phyloP scores from a whole-genome alignment of 2,797 vertebrate species.

The Gymnoscopelus microlampas region DNA sequence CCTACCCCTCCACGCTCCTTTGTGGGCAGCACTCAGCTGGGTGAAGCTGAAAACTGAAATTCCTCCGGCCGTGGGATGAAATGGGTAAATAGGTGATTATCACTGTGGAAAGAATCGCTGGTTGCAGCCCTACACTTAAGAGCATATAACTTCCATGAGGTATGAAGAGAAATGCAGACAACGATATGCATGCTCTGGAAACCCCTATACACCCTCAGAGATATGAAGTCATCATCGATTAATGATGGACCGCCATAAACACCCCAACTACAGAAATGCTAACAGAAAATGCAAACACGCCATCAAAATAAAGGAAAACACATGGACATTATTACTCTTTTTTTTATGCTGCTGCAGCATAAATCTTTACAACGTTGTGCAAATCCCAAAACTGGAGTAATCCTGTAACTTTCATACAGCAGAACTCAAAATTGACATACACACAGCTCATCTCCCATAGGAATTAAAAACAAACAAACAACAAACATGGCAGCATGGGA shows the following conservation, averaged over 20 bases:
- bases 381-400: slow-evolving; percentile 46
- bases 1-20: no score
- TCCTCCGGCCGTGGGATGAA: no score
- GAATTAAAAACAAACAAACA: background rate
- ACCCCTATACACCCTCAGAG: no score
- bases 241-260: background rate
- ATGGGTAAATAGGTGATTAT: no score
- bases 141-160: no score
- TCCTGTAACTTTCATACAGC: slow-evolving; percentile 31
- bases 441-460: slow-evolving; percentile 18
- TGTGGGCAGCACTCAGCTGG: no score
- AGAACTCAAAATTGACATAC: slow-evolving; percentile 22
- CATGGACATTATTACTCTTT: slow-evolving; percentile 16
- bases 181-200: no score
- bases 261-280: slow-evolving; percentile 1
- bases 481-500: background rate
- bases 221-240: no score
- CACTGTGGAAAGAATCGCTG: no score
- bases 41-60: no score
- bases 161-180: no score
- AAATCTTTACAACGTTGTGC: slow-evolving; percentile 54
- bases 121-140: no score
- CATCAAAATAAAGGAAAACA: slow-evolving; percentile 7
- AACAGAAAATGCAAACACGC: background rate
- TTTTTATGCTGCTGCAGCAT: slow-evolving; percentile 33